phyloP scores from a whole-genome alignment of 2,888 invertebrate genomes.

The Thereva unica region DNA sequence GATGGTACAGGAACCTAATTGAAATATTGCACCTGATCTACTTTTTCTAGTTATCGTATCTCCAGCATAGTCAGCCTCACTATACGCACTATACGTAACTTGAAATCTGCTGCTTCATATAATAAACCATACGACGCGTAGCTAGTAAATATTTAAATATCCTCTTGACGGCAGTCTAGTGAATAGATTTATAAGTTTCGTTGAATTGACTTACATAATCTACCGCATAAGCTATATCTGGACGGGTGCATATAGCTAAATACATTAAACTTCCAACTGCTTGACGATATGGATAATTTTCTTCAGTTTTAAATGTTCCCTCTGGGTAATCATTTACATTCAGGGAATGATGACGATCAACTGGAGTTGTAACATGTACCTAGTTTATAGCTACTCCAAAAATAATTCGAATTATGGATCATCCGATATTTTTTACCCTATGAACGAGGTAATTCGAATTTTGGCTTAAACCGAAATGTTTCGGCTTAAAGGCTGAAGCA shows the following conservation, averaged over 20 bases:
- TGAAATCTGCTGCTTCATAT: background rate
- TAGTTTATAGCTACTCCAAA: too few relatives aligned
- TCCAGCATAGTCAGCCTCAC: conserved; percentile 15
- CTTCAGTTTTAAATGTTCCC: background rate
- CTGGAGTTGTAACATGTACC: conserved; percentile 36
- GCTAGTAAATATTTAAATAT: background rate
- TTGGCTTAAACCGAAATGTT: too few relatives aligned
- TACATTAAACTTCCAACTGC: conserved; percentile 34
- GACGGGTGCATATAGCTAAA: background rate
- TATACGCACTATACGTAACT: conserved; percentile 1
- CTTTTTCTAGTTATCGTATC: background rate
- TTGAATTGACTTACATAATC: conserved; percentile 1
- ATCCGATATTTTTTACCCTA: too few relatives aligned
- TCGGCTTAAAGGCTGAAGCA: too few relatives aligned
- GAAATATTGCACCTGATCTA: background rate
- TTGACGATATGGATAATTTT: background rate
- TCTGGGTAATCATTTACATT: too few relatives aligned
- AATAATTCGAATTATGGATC: too few relatives aligned
- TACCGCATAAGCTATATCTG: conserved; percentile 13
- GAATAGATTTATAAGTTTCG: background rate
- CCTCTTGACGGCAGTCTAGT: background rate
- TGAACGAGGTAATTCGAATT: too few relatives aligned
- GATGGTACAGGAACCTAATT: background rate
- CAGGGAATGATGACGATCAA: conserved; percentile 1
- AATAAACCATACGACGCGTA: background rate